Evolutionary conservation across 2,888 invertebrate genomes (phyloP).

Genomic region (Oegoconia quadripuncta): DNA sequence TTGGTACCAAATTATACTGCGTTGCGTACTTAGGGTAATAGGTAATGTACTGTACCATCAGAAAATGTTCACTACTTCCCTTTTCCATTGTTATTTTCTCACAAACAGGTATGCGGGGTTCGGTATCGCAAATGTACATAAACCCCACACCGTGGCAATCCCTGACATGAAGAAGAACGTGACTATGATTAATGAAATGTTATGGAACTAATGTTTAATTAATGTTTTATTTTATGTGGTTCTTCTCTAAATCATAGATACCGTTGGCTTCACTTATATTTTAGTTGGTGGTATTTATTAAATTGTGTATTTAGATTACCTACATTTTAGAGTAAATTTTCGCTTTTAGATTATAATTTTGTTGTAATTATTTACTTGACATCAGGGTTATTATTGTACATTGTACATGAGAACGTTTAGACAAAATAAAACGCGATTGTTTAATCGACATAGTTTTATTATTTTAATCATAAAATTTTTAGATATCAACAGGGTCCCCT

Average conservation of each 20-base stretch:
- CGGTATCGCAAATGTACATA: conserved; percentile 81
- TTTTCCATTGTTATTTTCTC: conserved; percentile 19
- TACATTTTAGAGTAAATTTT: conserved; percentile 55
- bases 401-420: conserved; percentile 30
- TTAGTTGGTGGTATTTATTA: conserved; percentile 5
- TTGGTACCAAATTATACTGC: too few relatives aligned
- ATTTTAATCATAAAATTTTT: conserved; percentile 30
- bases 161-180: conserved; percentile 36
- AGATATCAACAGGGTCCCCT: conserved; percentile 53
- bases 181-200: background rate
- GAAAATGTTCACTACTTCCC: background rate
- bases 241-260: conserved; percentile 8
- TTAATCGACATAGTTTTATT: conserved; percentile 22
- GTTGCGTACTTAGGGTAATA: too few relatives aligned
- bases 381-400: conserved; percentile 26
- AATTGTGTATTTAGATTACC: conserved; percentile 32
- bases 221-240: conserved; percentile 6
- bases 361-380: conserved; percentile 32
- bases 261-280: conserved; percentile 1
- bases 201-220: background rate
- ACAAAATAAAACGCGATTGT: conserved; percentile 36
- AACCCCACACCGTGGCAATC: conserved; percentile 83
- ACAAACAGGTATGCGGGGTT: conserved; percentile 81
- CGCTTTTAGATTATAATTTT: conserved; percentile 46
- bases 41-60: too few relatives aligned